Percentiles rank a stretch among this genome's conserved stretches.
These are phyloP conservation scores for Hoplias malabaricus DNA, from an alignment of 2,113 vertebrate species.

Conservation along the genomic window DNA sequence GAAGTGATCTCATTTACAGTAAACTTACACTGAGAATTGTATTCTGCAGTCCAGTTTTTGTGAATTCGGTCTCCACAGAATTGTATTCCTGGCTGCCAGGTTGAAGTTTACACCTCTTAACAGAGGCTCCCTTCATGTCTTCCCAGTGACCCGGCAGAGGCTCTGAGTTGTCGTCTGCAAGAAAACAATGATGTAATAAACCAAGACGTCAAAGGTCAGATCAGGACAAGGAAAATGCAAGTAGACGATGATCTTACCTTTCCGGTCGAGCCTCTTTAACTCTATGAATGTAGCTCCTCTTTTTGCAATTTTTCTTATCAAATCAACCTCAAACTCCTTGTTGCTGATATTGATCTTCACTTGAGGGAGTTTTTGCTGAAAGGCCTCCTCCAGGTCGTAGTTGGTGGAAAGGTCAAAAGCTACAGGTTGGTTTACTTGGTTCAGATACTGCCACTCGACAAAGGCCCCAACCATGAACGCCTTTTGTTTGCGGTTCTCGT, in stretches of 20 bases:
- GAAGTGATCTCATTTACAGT: not conserved
- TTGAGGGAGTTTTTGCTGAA: rapidly evolving
- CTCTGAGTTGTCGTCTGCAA: not conserved
- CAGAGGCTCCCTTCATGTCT: slow-evolving; percentile 67
- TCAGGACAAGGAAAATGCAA: not conserved
- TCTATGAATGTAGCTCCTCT: slow-evolving; percentile 43
- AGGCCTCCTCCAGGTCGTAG: slow-evolving; percentile 77
- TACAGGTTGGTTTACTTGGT: rapidly evolving
- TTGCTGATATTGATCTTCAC: slow-evolving; percentile 64
- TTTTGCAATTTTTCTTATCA: slow-evolving; percentile 5
- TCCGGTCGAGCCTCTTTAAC: slow-evolving; percentile 49
- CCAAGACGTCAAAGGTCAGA: not conserved
- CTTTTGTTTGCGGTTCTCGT: slow-evolving; percentile 58
- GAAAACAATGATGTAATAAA: not conserved
- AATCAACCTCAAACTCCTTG: slow-evolving; percentile 51
- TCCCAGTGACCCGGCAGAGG: slow-evolving; percentile 74
- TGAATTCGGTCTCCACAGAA: slow-evolving; percentile 56
- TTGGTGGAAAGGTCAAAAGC: slow-evolving; percentile 76
- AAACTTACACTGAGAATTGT: slow-evolving; percentile 70
- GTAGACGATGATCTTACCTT: slow-evolving; percentile 49
- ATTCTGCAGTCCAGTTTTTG: slow-evolving; percentile 28
- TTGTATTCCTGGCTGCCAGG: slow-evolving; percentile 59
- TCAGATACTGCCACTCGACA: slow-evolving; percentile 79
- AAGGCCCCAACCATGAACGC: slow-evolving; percentile 62
- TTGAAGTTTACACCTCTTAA: slow-evolving; percentile 59